Percentiles rank a stretch among this genome's conserved stretches.
These are phyloP conservation scores for Lemur catta DNA, from an alignment of 2,797 vertebrate species.

Conservation along the genomic window DNA sequence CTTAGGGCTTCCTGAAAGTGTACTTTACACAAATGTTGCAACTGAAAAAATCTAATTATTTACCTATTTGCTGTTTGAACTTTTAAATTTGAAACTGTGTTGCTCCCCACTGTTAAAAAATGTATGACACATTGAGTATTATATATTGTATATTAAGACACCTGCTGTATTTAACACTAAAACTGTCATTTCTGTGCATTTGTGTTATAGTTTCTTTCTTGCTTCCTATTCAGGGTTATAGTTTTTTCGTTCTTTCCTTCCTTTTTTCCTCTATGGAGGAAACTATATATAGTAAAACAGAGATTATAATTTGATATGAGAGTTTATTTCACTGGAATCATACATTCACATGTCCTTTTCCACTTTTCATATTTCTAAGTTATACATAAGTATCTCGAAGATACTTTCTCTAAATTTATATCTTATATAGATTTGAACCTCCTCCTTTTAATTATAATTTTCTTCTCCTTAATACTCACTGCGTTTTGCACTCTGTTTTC, in stretches of 20 bases:
- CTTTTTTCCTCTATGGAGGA: neutral
- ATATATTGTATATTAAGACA: neutral
- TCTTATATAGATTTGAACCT: neutral
- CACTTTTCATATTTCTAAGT: neutral
- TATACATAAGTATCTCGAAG: neutral
- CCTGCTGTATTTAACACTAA: neutral
- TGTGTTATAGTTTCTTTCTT: neutral
- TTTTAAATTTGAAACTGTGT: neutral
- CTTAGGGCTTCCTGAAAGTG: neutral
- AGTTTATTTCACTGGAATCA: neutral
- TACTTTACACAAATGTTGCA: conserved; percentile 2
- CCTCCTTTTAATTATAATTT: neutral
- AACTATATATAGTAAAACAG: neutral
- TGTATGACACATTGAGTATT: neutral
- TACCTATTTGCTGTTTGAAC: conserved; percentile 39
- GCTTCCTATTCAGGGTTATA: neutral
- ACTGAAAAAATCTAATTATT: conserved; percentile 18
- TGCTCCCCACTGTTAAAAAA: neutral
- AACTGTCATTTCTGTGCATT: neutral
- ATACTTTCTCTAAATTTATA: neutral
- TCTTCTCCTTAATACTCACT: neutral
- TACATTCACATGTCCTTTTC: neutral
- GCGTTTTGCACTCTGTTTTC: neutral
- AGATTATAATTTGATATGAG: neutral
- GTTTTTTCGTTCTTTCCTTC: neutral